phyloP scores from a whole-genome alignment of 2,888 invertebrate genomes.

The Agonum fuliginosum region DNA sequence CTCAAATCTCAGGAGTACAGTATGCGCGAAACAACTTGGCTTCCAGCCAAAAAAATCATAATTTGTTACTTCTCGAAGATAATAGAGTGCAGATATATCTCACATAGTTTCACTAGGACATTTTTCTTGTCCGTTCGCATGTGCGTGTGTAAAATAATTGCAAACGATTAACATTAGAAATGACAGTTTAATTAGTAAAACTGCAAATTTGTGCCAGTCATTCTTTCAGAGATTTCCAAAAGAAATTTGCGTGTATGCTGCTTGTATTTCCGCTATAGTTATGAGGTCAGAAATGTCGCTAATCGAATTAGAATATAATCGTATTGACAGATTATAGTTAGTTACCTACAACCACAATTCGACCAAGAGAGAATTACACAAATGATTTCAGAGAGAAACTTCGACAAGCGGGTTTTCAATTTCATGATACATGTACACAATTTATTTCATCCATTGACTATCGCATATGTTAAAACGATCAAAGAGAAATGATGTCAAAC shows the following conservation, averaged over 20 bases:
- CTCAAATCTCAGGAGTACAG: neutral
- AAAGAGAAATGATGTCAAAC: slow-evolving; percentile 41
- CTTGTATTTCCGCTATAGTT: slow-evolving; percentile 13
- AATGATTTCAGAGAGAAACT: slow-evolving; percentile 13
- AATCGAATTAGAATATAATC: slow-evolving; percentile 49
- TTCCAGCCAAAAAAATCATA: slow-evolving; percentile 7
- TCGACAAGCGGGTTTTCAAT: slow-evolving; percentile 31
- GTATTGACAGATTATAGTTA: slow-evolving; percentile 42
- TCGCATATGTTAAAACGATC: slow-evolving; percentile 24
- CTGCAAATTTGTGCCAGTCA: slow-evolving; percentile 29
- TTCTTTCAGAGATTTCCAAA: slow-evolving; percentile 25
- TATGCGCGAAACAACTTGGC: slow-evolving; percentile 13
- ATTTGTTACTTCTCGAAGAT: slow-evolving; percentile 24
- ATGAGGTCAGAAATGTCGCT: slow-evolving; percentile 34
- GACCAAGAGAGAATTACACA: slow-evolving; percentile 19
- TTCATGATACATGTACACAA: slow-evolving; percentile 29
- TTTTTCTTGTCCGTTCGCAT: slow-evolving; percentile 17
- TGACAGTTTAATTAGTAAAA: slow-evolving; percentile 48
- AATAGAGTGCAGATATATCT: slow-evolving; percentile 6
- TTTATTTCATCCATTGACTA: slow-evolving; percentile 23
- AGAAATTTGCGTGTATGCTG: slow-evolving; percentile 5
- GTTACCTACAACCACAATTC: slow-evolving; percentile 6
- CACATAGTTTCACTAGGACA: slow-evolving; percentile 34
- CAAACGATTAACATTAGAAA: slow-evolving; percentile 39
- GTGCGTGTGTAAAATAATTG: slow-evolving; percentile 33